A percentile compares a stretch with the other conserved stretches of the same genome.
Conservation (phyloP, 2,113 vertebrate species). For the Probosciger aterrimus region DNA sequence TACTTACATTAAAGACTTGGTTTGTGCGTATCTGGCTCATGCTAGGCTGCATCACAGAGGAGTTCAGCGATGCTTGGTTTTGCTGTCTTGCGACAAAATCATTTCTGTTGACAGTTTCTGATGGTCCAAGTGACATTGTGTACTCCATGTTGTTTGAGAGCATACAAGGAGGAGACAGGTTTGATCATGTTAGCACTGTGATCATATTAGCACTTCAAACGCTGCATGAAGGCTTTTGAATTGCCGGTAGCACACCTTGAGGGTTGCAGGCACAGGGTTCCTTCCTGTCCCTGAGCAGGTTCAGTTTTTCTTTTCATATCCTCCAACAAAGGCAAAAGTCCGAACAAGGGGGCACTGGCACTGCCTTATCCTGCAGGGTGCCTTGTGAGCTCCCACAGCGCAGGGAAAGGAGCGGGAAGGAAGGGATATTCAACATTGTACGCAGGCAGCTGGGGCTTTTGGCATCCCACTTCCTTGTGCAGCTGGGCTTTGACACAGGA, state of each 20-base stretch:
- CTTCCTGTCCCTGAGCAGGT: not conserved
- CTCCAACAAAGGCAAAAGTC: not conserved
- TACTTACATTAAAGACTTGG: not conserved
- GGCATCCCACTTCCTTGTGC: not conserved
- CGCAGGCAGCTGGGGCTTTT: not conserved
- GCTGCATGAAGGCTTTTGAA: not conserved
- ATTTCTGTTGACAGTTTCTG: not conserved
- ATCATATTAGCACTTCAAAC: too few relatives aligned
- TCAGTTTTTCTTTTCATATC: not conserved
- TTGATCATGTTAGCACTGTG: not conserved
- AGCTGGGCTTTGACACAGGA: not conserved
- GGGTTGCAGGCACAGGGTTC: not conserved
- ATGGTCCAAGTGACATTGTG: not conserved
- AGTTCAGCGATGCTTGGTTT: not conserved
- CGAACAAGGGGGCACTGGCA: accelerated
- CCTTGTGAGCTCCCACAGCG: accelerated
- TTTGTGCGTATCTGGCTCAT: not conserved
- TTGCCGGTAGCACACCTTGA: not conserved
- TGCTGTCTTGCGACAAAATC: not conserved
- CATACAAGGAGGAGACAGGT: not conserved
- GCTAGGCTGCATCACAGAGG: not conserved
- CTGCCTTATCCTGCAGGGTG: not conserved
- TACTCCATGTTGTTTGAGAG: not conserved
- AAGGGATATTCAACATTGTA: not conserved
- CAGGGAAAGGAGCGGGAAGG: not conserved